A percentile compares a stretch with the other conserved stretches of the same genome.
These are phyloP conservation scores for Cavia aperea DNA, from an alignment of 2,113 vertebrate species.

Conservation along the genomic window DNA sequence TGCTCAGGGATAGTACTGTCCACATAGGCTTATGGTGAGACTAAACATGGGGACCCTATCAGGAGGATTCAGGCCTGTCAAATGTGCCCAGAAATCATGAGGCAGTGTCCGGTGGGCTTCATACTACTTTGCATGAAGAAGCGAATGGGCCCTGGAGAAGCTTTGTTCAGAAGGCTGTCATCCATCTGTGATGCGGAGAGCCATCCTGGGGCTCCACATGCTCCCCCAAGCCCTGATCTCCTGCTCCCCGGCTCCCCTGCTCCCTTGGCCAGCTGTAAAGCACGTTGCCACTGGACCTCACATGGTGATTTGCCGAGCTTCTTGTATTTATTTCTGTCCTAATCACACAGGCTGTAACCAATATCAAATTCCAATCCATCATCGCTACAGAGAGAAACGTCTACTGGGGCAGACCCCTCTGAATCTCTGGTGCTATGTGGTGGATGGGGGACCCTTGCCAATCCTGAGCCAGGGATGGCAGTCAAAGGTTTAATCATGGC, in stretches of 20 bases:
- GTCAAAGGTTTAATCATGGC: not conserved
- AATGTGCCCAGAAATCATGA: not conserved
- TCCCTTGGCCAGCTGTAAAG: not conserved
- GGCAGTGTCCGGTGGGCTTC: not conserved
- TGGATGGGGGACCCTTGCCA: not conserved
- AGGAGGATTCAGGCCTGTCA: not conserved
- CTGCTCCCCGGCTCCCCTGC: not conserved
- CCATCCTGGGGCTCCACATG: not conserved
- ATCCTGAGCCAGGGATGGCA: not conserved
- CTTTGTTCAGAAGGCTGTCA: not conserved
- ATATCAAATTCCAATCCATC: not conserved
- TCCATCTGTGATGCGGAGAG: not conserved
- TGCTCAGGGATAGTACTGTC: not conserved
- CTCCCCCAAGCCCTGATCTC: not conserved
- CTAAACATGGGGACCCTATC: not conserved
- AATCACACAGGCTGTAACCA: constrained; percentile 5
- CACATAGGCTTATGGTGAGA: not conserved
- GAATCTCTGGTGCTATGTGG: not conserved
- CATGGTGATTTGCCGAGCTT: not conserved
- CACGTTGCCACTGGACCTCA: not conserved
- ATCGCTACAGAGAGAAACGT: not conserved
- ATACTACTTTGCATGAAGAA: not conserved
- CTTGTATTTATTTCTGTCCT: not conserved
- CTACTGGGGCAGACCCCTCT: not conserved
- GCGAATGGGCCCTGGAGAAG: not conserved